Evolutionary conservation across 2,888 invertebrate genomes (phyloP).

Genomic region (Eilema sororculum): DNA sequence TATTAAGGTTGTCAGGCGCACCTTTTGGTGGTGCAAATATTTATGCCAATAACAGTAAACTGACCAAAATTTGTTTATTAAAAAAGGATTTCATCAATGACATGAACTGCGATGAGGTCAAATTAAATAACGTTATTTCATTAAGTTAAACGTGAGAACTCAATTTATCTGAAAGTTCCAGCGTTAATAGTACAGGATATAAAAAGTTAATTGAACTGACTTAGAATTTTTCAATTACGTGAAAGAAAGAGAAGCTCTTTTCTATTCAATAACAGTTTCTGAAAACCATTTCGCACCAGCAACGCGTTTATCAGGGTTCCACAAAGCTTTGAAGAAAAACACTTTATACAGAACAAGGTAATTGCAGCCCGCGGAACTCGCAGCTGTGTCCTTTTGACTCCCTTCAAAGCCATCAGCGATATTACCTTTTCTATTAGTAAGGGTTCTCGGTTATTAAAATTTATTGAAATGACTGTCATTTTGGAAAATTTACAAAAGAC

Average conservation of each 20-base stretch:
- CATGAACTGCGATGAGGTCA: neutral
- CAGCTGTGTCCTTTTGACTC: conserved; percentile 58
- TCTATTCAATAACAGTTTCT: conserved; percentile 15
- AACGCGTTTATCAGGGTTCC: conserved; percentile 49
- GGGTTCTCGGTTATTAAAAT: conserved; percentile 58
- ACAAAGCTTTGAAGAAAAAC: conserved; percentile 53
- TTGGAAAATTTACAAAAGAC: conserved; percentile 42
- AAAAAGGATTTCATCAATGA: neutral
- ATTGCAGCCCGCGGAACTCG: conserved; percentile 48
- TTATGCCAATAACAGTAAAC: too few species aligned
- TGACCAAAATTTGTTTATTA: too few species aligned
- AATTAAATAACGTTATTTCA: neutral
- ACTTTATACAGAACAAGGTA: conserved; percentile 52
- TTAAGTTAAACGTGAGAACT: too few species aligned
- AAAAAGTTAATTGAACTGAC: neutral
- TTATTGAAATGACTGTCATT: conserved; percentile 55
- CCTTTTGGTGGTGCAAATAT: too few species aligned
- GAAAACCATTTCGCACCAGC: conserved; percentile 33
- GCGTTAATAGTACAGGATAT: too few species aligned
- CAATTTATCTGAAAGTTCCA: too few species aligned
- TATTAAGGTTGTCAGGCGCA: too few species aligned
- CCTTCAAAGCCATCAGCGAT: conserved; percentile 58
- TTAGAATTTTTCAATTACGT: neutral
- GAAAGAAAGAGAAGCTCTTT: conserved; percentile 17
- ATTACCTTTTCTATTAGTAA: conserved; percentile 60